Base-by-base conservation (phyloP, 2,888 invertebrate genomes). In the Ischnus inquisitorius region DNA sequence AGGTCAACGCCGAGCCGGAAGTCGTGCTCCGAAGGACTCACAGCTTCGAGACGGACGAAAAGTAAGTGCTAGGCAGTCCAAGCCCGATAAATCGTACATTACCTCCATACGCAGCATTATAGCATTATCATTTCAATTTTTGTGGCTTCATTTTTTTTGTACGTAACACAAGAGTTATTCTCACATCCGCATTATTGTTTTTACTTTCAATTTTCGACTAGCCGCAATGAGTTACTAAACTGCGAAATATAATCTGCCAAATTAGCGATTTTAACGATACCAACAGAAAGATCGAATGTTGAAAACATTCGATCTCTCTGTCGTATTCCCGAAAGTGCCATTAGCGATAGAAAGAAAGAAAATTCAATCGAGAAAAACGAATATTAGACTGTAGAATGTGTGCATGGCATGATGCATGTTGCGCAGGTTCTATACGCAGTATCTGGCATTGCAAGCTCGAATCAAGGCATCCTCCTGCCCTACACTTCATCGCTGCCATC, bases 21-120 rank as follows among this genome's bases (percentile, higher is more conserved):
- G 96, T 96, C 85, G 95, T 96, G 87, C 94, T 98, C 84, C 95
- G 97, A 93, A 95, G 97, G 93, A 97, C 97, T 64, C 97, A 97
- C 93, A 98, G 97, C 94, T 97, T 97, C 93, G 97, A 97, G 94
- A 97, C 97, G 91, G 97, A 98, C 93, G 97, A 97, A 94, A 97
- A 97, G 98, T 98, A 95, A 96, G 97, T 96, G 84, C 34, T 74
- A 48, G 25, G 25, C 19, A 48, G 46, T 71, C 41, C 8, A 5
- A 68, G 19, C 46, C 69, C 39, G 67, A 71, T 48, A 43, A 57
- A 25, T n/a, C 51, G 10, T 22, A 62, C 12, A 62, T 25, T 62
- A 64, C 25, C 62, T 48, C n/a, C 25, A 25, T 81, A 71, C 51
- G 79, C 60, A 79, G 64, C 68, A 60, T 79, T 72, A 72, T 69